Percentiles rank a stretch among this genome's conserved stretches.
Evolutionary conservation across 2,888 invertebrate genomes (phyloP).

Genomic region (Ditula angustiorana): DNA sequence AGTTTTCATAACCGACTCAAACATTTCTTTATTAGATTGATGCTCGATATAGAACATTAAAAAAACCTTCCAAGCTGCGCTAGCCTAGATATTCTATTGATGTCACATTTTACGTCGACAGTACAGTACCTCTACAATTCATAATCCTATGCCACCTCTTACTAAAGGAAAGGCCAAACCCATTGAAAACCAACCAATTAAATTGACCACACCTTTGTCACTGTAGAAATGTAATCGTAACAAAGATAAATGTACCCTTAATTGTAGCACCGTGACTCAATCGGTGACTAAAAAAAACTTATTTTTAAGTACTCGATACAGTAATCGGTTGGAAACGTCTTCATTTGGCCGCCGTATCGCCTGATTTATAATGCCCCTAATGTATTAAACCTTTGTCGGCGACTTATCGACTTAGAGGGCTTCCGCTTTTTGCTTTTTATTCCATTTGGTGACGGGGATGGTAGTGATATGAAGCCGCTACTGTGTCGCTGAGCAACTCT

Average conservation of each 20-base stretch:
- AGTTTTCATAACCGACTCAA: too few species aligned
- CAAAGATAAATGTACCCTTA: slow-evolving; percentile 34
- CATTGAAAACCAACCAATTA: too few species aligned
- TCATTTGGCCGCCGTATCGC: slow-evolving; percentile 78
- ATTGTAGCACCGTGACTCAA: slow-evolving; percentile 27
- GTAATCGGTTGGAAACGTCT: slow-evolving; percentile 62
- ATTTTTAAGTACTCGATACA: slow-evolving; percentile 38
- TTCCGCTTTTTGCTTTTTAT: slow-evolving; percentile 69
- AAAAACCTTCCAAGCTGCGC: too few species aligned
- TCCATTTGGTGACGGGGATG: slow-evolving; percentile 40
- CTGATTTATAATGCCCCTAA: slow-evolving; percentile 79
- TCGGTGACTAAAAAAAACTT: slow-evolving; percentile 29
- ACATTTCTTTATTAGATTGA: too few species aligned
- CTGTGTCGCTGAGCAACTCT: slow-evolving; percentile 9
- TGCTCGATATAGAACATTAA: too few species aligned
- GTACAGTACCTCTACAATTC: too few species aligned
- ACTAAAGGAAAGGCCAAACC: too few species aligned
- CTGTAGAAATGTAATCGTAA: background rate
- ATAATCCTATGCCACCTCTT: too few species aligned
- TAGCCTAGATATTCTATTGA: too few species aligned
- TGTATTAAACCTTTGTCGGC: slow-evolving; percentile 82
- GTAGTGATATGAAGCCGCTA: slow-evolving; percentile 27
- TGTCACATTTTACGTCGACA: too few species aligned
- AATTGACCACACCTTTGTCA: too few species aligned
- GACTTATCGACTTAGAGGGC: slow-evolving; percentile 71